These are phyloP conservation scores for Xiphydria camelus DNA, from an alignment of 2,888 invertebrate genomes.

Conservation along the genomic window DNA sequence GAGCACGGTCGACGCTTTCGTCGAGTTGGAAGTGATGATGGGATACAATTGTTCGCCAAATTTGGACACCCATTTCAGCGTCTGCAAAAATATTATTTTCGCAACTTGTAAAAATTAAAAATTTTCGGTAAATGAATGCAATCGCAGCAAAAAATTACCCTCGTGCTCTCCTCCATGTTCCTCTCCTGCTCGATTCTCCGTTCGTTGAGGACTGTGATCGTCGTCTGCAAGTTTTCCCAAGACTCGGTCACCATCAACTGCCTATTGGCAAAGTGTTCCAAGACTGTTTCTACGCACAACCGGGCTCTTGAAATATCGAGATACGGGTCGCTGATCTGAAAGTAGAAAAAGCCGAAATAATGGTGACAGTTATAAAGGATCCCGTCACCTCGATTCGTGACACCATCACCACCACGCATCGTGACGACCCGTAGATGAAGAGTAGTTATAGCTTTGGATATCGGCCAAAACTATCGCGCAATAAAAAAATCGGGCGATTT, in stretches of 20 bases:
- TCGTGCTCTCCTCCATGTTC: slow-evolving; percentile 53
- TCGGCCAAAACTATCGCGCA: too few species aligned
- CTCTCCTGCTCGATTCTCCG: slow-evolving; percentile 59
- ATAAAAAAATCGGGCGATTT: too few species aligned
- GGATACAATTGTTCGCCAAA: slow-evolving; percentile 77
- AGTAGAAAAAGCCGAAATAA: slow-evolving; percentile 32
- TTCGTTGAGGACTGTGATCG: slow-evolving; percentile 60
- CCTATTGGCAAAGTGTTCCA: slow-evolving; percentile 69
- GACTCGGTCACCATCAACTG: slow-evolving; percentile 69
- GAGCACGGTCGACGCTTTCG: slow-evolving; percentile 63
- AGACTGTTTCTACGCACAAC: slow-evolving; percentile 69
- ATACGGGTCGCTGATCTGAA: slow-evolving; percentile 69
- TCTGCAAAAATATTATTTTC: too few species aligned
- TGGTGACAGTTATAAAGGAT: not conserved
- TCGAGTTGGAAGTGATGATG: slow-evolving; percentile 68
- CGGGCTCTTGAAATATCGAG: slow-evolving; percentile 70
- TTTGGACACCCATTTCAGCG: slow-evolving; percentile 68
- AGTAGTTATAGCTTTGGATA: too few species aligned
- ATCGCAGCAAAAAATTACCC: slow-evolving; percentile 58
- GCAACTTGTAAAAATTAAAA: too few species aligned
- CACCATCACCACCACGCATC: too few species aligned
- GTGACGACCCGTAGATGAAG: too few species aligned
- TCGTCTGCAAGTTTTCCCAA: slow-evolving; percentile 74
- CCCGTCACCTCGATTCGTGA: too few species aligned
- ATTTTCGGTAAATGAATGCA: too few species aligned